Evolutionary conservation across 2,113 vertebrate species (phyloP).

Genomic region (Chloebia gouldiae): DNA sequence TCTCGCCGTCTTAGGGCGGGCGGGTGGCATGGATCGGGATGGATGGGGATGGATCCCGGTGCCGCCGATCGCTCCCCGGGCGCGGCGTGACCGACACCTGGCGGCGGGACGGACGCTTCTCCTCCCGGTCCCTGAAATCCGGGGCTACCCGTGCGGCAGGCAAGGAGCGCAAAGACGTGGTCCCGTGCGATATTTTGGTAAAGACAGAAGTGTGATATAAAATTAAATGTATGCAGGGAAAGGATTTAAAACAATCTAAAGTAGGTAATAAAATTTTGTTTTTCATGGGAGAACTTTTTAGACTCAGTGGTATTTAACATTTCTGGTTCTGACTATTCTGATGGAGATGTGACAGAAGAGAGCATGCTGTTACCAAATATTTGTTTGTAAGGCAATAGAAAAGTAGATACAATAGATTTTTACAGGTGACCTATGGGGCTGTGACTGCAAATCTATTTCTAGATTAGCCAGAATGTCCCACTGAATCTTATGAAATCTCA

Average conservation of each 20-base stretch:
- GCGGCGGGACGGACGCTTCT: background rate
- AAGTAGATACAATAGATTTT: background rate
- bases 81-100: background rate
- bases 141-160: fast-evolving
- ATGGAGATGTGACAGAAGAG: background rate
- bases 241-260: background rate
- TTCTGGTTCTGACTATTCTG: background rate
- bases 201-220: no score
- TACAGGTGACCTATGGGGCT: background rate
- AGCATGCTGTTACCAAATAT: background rate
- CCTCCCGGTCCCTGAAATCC: background rate
- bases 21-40: background rate
- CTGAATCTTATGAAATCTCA: background rate
- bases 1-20: background rate
- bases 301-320: background rate
- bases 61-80: background rate
- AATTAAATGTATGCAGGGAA: background rate
- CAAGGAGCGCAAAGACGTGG: fast-evolving
- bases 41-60: background rate
- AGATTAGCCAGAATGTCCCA: background rate
- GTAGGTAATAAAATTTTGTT: background rate
- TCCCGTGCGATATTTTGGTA: fast-evolving
- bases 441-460: background rate
- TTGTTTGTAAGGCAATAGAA: background rate
- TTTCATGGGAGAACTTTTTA: background rate